A percentile compares a stretch with the other conserved stretches of the same genome.
Evolutionary conservation across 1,140 invertebrate species (phyloP).

Genomic region (Dinothrombium tinctorium): DNA sequence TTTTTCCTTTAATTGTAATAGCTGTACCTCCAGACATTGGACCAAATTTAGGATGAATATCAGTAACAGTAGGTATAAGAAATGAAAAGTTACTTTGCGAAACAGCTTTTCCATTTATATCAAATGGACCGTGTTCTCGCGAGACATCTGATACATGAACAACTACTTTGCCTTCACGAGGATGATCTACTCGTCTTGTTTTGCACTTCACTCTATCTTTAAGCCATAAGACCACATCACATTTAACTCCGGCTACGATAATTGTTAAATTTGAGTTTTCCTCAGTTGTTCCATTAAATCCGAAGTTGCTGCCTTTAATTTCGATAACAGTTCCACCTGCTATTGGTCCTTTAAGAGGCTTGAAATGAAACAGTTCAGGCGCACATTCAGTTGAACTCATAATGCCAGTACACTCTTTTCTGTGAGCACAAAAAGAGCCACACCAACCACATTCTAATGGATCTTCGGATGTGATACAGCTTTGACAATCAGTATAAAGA

Average conservation of each 20-base stretch:
- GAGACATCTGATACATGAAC: too few relatives aligned
- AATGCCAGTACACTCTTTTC: constrained; percentile 15
- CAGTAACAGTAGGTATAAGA: constrained; percentile 10
- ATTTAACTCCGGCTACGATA: too few relatives aligned
- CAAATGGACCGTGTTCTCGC: too few relatives aligned
- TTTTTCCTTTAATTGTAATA: constrained; percentile 13
- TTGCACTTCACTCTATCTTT: too few relatives aligned
- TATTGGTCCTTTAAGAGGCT: constrained; percentile 19
- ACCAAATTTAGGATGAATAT: constrained; percentile 12
- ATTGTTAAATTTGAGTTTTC: too few relatives aligned
- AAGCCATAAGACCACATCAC: too few relatives aligned
- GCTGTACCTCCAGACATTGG: constrained; percentile 16
- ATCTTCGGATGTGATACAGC: constrained; percentile 18
- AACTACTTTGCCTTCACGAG: too few relatives aligned
- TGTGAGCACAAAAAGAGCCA: constrained; percentile 14
- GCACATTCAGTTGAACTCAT: constrained; percentile 11
- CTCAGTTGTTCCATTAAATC: too few relatives aligned
- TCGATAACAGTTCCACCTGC: constrained; percentile 19
- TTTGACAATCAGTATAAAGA: constrained; percentile 18
- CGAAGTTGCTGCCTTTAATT: constrained; percentile 20
- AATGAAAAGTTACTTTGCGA: constrained; percentile 10
- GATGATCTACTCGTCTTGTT: too few relatives aligned
- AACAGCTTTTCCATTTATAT: constrained; percentile 11
- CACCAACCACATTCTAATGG: constrained; percentile 22
- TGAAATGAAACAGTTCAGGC: constrained; percentile 18